These are phyloP conservation scores for Thermophis baileyi DNA, from an alignment of 2,113 vertebrate genomes.

Conservation along the genomic window DNA sequence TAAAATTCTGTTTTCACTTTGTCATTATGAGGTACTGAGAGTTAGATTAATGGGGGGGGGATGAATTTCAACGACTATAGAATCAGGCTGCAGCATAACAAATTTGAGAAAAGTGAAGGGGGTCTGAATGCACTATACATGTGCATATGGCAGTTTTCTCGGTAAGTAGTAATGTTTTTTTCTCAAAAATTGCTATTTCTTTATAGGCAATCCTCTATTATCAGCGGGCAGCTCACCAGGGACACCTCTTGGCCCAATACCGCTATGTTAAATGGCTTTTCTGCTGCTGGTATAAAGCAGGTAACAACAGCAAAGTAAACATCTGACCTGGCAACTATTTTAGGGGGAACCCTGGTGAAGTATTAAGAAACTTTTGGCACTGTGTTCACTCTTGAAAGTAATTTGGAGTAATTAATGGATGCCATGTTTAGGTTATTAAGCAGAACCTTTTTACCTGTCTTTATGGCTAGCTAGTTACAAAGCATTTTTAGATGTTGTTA, in stretches of 20 bases:
- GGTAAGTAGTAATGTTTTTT: background rate
- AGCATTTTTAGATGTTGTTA: background rate
- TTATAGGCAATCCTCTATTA: slow-evolving; percentile 84
- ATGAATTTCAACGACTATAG: no score
- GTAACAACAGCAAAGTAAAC: slow-evolving; percentile 44
- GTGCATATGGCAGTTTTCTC: background rate
- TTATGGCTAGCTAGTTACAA: background rate
- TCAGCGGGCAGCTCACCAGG: slow-evolving; percentile 72
- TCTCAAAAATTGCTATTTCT: background rate
- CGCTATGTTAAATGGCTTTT: slow-evolving; percentile 82
- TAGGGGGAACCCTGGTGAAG: slow-evolving; percentile 81
- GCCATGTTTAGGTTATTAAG: background rate
- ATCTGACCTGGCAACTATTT: slow-evolving; percentile 74
- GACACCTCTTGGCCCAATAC: slow-evolving; percentile 86
- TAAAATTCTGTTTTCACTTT: no score
- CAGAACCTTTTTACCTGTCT: background rate
- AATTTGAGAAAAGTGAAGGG: no score
- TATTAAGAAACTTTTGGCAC: background rate
- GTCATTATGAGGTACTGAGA: no score
- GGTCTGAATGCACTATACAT: no score
- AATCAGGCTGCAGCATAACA: no score
- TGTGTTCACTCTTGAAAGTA: background rate
- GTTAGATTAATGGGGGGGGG: no score
- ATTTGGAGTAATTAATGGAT: background rate
- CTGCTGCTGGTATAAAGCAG: slow-evolving; percentile 56